phyloP scores from a whole-genome alignment of 1,140 invertebrate genomes.

The Pogonognathellus flavescens region DNA sequence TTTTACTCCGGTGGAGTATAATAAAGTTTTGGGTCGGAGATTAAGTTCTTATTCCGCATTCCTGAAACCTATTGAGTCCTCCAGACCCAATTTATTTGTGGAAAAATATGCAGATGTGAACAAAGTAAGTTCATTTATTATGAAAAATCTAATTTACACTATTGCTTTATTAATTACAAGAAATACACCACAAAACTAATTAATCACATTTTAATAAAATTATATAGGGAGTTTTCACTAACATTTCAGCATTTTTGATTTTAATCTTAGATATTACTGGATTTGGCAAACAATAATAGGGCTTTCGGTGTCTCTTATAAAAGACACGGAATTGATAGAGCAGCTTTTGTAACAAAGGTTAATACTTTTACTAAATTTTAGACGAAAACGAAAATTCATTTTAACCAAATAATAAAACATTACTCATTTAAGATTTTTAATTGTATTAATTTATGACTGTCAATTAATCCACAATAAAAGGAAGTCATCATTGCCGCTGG shows the following conservation, averaged over 20 bases:
- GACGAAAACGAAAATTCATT: too few species aligned
- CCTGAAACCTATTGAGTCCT: not conserved
- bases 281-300: not conserved
- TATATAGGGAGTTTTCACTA: not conserved
- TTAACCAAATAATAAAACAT: too few species aligned
- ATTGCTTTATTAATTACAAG: too few species aligned
- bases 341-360: constrained; percentile 14
- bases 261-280: not conserved
- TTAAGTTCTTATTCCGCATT: constrained; percentile 13
- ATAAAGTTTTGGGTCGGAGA: not conserved
- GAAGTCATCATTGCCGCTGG: constrained; percentile 54
- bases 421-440: too few species aligned
- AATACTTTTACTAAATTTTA: too few species aligned
- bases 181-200: too few species aligned
- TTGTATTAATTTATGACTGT: too few species aligned
- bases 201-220: too few species aligned
- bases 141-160: too few species aligned
- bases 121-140: not conserved
- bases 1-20: constrained; percentile 19
- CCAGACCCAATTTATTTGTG: not conserved
- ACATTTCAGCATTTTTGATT: not conserved
- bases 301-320: constrained; percentile 42
- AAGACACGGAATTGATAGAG: constrained; percentile 1
- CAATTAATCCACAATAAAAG: too few species aligned
- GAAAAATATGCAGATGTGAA: not conserved